Conservation (phyloP, 2,113 vertebrate genomes). For the Pelecanus crispus region DNA sequence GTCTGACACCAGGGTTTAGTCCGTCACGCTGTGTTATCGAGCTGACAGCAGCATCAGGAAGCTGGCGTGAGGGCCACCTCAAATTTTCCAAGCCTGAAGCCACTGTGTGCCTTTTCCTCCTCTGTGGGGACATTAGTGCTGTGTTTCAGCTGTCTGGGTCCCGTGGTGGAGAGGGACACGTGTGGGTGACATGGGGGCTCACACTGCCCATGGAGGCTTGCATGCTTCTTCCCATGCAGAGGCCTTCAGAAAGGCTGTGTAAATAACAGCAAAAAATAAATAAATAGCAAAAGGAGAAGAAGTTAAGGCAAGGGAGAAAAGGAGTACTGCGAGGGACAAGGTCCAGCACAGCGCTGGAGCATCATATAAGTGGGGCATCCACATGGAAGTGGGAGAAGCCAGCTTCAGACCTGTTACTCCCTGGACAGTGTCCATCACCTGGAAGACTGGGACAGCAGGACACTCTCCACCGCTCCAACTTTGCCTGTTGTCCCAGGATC, state of each 20-base stretch:
- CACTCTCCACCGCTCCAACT: neutral
- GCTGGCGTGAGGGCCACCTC: neutral
- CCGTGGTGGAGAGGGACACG: accelerated
- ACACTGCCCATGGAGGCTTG: neutral
- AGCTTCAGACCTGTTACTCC: neutral
- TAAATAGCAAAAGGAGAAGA: neutral
- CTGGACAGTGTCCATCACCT: neutral
- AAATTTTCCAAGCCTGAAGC: neutral
- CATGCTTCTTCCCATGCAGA: neutral
- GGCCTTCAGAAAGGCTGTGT: neutral
- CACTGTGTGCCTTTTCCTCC: neutral
- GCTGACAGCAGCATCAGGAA: neutral
- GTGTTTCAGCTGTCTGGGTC: neutral
- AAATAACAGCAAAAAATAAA: neutral
- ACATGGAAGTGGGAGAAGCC: neutral
- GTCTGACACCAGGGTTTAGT: neutral
- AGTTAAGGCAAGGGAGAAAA: neutral
- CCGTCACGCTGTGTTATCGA: accelerated
- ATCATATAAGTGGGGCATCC: neutral
- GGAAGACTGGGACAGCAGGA: neutral
- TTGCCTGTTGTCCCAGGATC: neutral
- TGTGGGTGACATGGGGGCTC: accelerated
- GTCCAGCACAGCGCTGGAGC: neutral
- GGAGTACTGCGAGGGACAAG: neutral
- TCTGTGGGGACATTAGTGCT: neutral